Evolutionary conservation across 2,797 vertebrate genomes (phyloP), one percentile per base, ranked within the genome.

Genomic region (Kryptopterus vitreolus): DNA sequence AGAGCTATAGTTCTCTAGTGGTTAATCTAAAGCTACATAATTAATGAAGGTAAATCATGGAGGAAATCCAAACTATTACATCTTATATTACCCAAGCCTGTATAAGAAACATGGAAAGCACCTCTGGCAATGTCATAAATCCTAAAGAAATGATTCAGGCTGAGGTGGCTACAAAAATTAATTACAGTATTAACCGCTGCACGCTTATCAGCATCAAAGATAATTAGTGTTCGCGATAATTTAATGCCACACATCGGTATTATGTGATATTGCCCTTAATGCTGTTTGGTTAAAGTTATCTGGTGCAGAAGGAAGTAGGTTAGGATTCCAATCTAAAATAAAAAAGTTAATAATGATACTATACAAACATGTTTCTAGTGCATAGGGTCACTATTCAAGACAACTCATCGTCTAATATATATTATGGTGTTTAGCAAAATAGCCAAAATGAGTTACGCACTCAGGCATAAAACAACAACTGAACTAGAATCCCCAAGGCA

Each of bases 401-500:
- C 13, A 61, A 26, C n/a, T 66, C 13, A 43, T 43, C 38, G 10
- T 43, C 38, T 43, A 43, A 43, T 43, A 43, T 43, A 22, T 26
- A 62, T 55, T 52, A 58, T 20, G 24, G 75, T 31, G 76, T 18
- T 48, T 65, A n/a, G 22, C 48, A 57, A 18, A n/a, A 13, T 1
- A 43, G 29, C 26, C 33, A 63, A 61, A 15, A 8, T 66, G 29
- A 22, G 68, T 33, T 73, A n/a, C 26, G n/a, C n/a, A 22, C 58
- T 24, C 46, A 81, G 35, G n/a, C 31, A 38, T 29, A 55, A 59
- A 70, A 76, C 38, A 59, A 31, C 48, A 71, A 52, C 24, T 71
- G 38, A 33, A 77, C 33, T 52, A 75, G 50, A 69, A 66, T 55
- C 16, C 63, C 50, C 43, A 48, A 26, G 26, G n/a, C 71, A 48